Evolutionary conservation across 1,140 invertebrate species (phyloP).

Genomic region (Archivesica marissinica): DNA sequence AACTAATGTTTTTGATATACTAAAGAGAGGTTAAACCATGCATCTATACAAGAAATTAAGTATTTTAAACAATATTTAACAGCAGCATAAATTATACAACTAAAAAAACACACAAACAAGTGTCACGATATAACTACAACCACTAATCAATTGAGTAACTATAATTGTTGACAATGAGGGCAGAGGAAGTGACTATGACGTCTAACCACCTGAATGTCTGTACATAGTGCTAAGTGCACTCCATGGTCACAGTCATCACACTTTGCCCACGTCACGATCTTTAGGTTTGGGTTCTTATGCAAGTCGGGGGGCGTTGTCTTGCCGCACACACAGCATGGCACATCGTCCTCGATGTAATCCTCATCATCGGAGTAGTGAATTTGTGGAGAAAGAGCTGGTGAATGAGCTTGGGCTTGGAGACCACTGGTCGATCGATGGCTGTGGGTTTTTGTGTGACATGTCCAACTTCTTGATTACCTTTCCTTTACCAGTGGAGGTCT

Average conservation of each 20-base stretch:
- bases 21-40: no score
- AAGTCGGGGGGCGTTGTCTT: neutral
- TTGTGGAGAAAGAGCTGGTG: neutral
- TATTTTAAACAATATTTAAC: no score
- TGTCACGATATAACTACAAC: no score
- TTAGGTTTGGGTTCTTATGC: neutral
- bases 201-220: slow-evolving; percentile 8
- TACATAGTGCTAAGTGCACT: slow-evolving; percentile 23
- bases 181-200: slow-evolving; percentile 10
- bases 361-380: neutral
- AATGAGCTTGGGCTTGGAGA: neutral
- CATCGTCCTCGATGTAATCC: neutral
- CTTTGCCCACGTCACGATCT: slow-evolving; percentile 13
- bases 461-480: neutral
- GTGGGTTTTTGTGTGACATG: neutral
- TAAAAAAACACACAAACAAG: no score
- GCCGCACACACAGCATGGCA: slow-evolving; percentile 4
- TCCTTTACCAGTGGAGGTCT: no score
- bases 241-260: slow-evolving; percentile 27
- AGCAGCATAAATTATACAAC: no score
- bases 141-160: no score
- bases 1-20: no score
- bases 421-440: neutral
- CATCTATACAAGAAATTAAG: no score
- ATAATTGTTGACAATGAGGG: slow-evolving; percentile 23